These are phyloP conservation scores for Drosophila rubida DNA, from an alignment of 2,888 invertebrate genomes.

Conservation along the genomic window DNA sequence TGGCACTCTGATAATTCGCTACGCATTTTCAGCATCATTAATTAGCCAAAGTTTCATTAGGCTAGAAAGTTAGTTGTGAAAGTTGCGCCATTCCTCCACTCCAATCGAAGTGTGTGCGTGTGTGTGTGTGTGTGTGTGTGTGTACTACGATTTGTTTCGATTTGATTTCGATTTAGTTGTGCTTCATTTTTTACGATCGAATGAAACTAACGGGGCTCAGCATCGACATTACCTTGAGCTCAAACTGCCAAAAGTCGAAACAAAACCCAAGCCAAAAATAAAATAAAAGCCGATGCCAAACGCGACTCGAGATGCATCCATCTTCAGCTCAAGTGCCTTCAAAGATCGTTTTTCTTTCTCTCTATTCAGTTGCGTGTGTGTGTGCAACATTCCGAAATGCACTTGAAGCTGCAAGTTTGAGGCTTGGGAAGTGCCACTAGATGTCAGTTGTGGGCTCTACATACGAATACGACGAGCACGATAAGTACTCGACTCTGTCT, in stretches of 20 bases:
- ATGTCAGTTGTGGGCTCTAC: slow-evolving; percentile 70
- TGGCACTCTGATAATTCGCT: slow-evolving; percentile 65
- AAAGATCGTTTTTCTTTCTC: slow-evolving; percentile 26
- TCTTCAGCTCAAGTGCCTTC: slow-evolving; percentile 34
- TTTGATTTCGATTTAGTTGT: slow-evolving; percentile 16
- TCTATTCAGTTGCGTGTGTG: slow-evolving; percentile 30
- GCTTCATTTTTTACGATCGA: slow-evolving; percentile 41
- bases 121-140: not conserved
- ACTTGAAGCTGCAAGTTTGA: slow-evolving; percentile 74
- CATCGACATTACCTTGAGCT: slow-evolving; percentile 75
- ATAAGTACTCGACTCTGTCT: slow-evolving; percentile 15
- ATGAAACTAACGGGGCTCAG: slow-evolving; percentile 29
- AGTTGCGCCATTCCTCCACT: slow-evolving; percentile 40
- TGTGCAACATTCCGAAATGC: slow-evolving; percentile 67
- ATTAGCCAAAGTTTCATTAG: slow-evolving; percentile 62
- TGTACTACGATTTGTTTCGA: slow-evolving; percentile 14
- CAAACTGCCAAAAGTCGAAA: slow-evolving; percentile 70
- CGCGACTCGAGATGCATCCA: slow-evolving; percentile 44
- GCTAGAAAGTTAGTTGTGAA: slow-evolving; percentile 67
- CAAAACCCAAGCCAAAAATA: slow-evolving; percentile 2
- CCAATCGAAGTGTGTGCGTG: slow-evolving; percentile 10
- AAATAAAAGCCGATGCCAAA: slow-evolving; percentile 1
- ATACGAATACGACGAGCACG: slow-evolving; percentile 19
- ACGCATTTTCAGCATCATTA: slow-evolving; percentile 74
- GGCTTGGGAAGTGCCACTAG: slow-evolving; percentile 71